Evolutionary conservation across 1,140 invertebrate genomes (phyloP).

Genomic region (Drosophila rufa): DNA sequence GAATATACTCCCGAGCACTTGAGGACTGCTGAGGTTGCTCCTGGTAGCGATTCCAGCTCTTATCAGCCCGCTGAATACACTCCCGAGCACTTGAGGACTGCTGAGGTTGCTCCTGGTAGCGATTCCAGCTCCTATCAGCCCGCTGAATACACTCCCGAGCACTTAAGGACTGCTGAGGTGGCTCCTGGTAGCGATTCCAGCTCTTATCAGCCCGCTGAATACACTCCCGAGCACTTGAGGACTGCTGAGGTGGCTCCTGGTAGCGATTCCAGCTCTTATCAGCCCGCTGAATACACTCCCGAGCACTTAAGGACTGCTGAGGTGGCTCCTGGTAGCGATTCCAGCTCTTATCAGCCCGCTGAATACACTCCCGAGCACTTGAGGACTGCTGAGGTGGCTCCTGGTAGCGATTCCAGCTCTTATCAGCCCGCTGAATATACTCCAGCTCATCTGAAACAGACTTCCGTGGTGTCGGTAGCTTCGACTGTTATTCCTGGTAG

Average conservation of each 20-base stretch:
- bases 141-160: background rate
- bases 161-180: background rate
- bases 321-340: slow-evolving; percentile 26
- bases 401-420: slow-evolving; percentile 20
- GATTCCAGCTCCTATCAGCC: too few relatives aligned
- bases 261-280: slow-evolving; percentile 16
- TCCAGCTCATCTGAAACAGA: too few relatives aligned
- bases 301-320: background rate
- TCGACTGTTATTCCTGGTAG: too few relatives aligned
- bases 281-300: slow-evolving; percentile 24
- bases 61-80: slow-evolving; percentile 28
- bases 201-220: slow-evolving; percentile 36
- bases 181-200: slow-evolving; percentile 1
- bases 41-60: slow-evolving; percentile 10
- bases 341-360: slow-evolving; percentile 51
- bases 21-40: background rate
- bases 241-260: slow-evolving; percentile 4
- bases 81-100: too few relatives aligned
- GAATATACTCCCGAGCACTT: slow-evolving; percentile 18
- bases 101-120: slow-evolving; percentile 21
- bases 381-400: background rate
- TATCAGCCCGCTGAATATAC: slow-evolving; percentile 35
- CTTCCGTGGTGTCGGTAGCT: too few relatives aligned
- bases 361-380: slow-evolving; percentile 25
- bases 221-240: slow-evolving; percentile 13